Conservation (phyloP, 2,888 invertebrate species). For the Thymelicus lineola region DNA sequence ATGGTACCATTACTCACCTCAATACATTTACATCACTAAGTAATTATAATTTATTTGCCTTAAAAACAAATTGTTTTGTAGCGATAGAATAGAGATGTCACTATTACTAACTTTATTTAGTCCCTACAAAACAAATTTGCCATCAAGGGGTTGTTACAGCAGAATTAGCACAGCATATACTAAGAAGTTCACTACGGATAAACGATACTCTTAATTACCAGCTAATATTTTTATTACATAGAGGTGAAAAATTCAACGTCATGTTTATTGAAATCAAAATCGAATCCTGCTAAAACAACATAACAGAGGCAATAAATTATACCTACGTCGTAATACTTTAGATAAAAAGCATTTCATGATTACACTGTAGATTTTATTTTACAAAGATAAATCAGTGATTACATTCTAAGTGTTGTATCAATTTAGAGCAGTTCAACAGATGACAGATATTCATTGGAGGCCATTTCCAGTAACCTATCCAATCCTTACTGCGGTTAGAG, state of each 20-base stretch:
- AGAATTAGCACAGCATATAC: constrained; percentile 34
- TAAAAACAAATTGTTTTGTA: constrained; percentile 16
- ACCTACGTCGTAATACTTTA: neutral
- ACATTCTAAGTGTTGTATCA: neutral
- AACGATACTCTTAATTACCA: constrained; percentile 23
- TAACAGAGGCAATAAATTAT: neutral
- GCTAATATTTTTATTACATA: constrained; percentile 1
- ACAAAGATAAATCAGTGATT: constrained; percentile 28
- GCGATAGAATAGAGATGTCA: neutral
- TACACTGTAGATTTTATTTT: constrained; percentile 21
- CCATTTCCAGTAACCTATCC: too few species aligned
- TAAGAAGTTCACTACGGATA: constrained; percentile 8
- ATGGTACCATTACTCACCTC: constrained; percentile 6
- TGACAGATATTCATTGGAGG: neutral
- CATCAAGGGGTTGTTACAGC: constrained; percentile 20
- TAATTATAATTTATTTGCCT: constrained; percentile 10
- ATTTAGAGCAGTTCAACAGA: neutral
- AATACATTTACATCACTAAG: constrained; percentile 7
- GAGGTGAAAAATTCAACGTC: neutral
- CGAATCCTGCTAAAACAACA: neutral
- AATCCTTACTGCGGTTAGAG: too few species aligned
- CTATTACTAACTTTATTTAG: too few species aligned
- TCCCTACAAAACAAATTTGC: constrained; percentile 12
- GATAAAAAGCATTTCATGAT: constrained; percentile 1
- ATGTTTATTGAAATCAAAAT: neutral